Base-by-base conservation (phyloP, 2,888 invertebrate genomes). In the Achlya flavicornis region DNA sequence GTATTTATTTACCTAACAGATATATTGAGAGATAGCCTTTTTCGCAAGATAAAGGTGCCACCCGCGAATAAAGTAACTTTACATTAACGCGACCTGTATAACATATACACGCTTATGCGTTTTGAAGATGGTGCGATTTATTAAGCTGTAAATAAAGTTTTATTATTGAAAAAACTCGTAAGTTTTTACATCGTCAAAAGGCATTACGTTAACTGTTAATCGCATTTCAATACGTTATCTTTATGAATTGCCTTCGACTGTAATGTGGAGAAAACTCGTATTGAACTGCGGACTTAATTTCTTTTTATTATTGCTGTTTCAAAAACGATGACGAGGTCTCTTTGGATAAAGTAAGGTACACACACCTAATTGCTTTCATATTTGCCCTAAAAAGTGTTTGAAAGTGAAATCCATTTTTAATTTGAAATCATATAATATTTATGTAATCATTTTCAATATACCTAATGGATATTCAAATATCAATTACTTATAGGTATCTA, bases 1-100 rank as follows among this genome's bases (percentile, higher is more conserved):
- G 86, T 89, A 88, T 90, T 89, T 89, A 90, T 89, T 89, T 87
- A 84, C 84, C 84, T 86, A 88, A 85, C 86, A 80, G 83, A 84
- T 83, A 80, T 79, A 81, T 77, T 76, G 74, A 73, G 75, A 77
- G 82, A 83, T 82, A 82, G 78, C 81, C 79, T 85, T 84, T 84
- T 84, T 82, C 79, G 78, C 78, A 85, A 80, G 64, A 64, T 67
- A 72, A 76, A 75, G 66, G 67, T 77, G 78, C 81, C 78, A 79
- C 79, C 78, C 81, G 79, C 80, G 78, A 81, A 79, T 75, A 75
- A 75, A 78, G 78, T 79, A 78, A 77, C 75, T 76, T 77, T 72
- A 73, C 70, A 66, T 79, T 79, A 79, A 81, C 77, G 77, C 72
- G 70, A 72, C 69, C 71, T 68, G 71, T 77, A 78, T 76, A 78